Evolutionary conservation across 1,140 invertebrate species (phyloP), one percentile per base, ranked within the genome.

Genomic region (Drosophila navojoa): DNA sequence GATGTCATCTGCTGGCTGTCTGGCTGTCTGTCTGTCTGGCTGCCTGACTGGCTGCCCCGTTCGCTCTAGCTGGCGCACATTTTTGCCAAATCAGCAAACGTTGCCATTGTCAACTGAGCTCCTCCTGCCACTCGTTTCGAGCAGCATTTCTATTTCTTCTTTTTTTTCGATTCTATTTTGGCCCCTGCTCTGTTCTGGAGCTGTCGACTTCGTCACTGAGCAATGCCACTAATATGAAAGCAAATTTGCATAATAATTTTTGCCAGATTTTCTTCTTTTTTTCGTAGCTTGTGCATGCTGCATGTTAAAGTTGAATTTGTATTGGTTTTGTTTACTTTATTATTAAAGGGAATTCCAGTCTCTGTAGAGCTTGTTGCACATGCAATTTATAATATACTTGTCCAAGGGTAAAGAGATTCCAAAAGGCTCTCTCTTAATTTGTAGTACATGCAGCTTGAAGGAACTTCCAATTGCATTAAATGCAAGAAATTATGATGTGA

Each of bases 191-290:
- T 50, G 55, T 42, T 32, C 49, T 50, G 55, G 15, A 32, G 32
- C 74, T 75, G 71, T 71, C 66, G 40, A 69, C 71, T 69, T 77
- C 59, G 64, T 73, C 63, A 73, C 67, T 54, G 66, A 76, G 77
- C 81, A 86, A 69, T 79, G 82, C 69, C 79, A 87, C 82, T 87
- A 87, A 87, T 87, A 87, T 87, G 84, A 87, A 87, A 87, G 72
- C 84, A 87, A 87, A 87, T 87, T 87, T 87, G 76, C 82, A 87
- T 87, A 87, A 89, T 89, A 87, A 82, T 89, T 87, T 86, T 79
- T 82, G 76, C 69, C 79, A 82, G 84, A 72, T 78, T 70, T 63
- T 61, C 7, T 1, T 16, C n/a, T 45, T 45, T 81, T 79, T 78
- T 77, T 76, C 63, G 59, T 27, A 47, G 49, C 42, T 61, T 40